Percentiles rank a stretch among this genome's conserved stretches.
These are phyloP conservation scores for Prunella himalayana DNA, from an alignment of 2,113 vertebrate species.

Conservation along the genomic window DNA sequence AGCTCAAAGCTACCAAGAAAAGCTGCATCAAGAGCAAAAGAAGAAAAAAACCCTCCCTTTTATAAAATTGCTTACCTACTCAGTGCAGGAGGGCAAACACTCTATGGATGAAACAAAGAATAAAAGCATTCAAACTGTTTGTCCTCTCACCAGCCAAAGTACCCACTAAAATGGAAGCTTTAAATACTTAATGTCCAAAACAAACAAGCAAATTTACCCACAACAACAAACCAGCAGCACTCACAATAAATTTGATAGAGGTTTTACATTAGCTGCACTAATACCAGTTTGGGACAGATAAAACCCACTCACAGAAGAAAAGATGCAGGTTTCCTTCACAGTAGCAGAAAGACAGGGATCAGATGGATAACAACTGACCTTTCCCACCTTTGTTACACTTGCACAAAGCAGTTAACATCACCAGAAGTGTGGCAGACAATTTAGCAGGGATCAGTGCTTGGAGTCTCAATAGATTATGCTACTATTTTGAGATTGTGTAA, in stretches of 20 bases:
- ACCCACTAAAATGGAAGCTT: background rate
- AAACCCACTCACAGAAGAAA: background rate
- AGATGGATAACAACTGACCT: background rate
- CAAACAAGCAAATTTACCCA: background rate
- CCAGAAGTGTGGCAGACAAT: background rate
- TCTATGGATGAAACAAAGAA: background rate
- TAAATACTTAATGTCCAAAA: constrained; percentile 39
- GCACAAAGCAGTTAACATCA: background rate
- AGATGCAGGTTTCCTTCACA: background rate
- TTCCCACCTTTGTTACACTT: background rate
- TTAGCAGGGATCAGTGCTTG: background rate
- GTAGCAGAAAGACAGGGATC: background rate
- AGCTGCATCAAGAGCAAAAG: background rate
- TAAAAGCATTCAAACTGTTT: background rate
- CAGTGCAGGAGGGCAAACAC: background rate
- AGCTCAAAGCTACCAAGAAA: background rate
- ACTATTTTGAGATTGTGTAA: background rate
- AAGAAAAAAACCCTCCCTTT: background rate
- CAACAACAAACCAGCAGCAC: background rate
- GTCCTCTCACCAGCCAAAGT: background rate
- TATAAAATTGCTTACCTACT: background rate
- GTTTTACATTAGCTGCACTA: background rate
- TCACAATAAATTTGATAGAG: background rate
- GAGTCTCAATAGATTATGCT: background rate
- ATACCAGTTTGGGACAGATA: background rate